Evolutionary conservation across 2,888 invertebrate genomes (phyloP).

Genomic region (Branchellion lobata): DNA sequence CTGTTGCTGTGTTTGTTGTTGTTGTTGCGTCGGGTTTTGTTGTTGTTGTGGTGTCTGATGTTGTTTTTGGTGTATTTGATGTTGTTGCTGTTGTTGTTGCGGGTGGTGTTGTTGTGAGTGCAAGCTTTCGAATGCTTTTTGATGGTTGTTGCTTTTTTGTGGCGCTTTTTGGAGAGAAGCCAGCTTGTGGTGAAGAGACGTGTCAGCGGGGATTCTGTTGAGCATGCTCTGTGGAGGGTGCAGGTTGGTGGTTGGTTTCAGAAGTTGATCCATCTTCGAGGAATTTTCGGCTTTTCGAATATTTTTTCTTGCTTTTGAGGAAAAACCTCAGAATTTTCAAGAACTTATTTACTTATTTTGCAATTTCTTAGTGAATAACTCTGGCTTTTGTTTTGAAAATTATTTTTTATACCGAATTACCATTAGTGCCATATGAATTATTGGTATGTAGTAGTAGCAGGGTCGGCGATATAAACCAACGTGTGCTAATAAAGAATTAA

Average conservation of each 20-base stretch:
- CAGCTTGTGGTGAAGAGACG: too few relatives aligned
- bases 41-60: neutral
- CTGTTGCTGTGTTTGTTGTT: constrained; percentile 1
- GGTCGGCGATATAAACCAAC: neutral
- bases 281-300: too few relatives aligned
- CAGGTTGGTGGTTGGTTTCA: neutral
- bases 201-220: neutral
- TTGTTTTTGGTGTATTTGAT: neutral
- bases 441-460: constrained; percentile 8
- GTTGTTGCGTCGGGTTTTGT: neutral
- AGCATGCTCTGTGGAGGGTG: neutral
- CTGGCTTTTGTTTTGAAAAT: too few relatives aligned
- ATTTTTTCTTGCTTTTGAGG: too few relatives aligned
- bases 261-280: neutral
- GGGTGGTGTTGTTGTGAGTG: neutral
- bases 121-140: neutral
- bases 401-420: too few relatives aligned
- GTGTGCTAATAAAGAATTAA: neutral
- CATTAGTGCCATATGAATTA: too few relatives aligned
- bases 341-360: too few relatives aligned
- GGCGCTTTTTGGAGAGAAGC: neutral
- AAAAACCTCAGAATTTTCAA: too few relatives aligned
- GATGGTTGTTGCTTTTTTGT: too few relatives aligned
- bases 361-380: too few relatives aligned
- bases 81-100: neutral